Percentiles rank a stretch among this genome's conserved stretches.
These are phyloP conservation scores for Sibirionetta formosa DNA, from an alignment of 2,797 vertebrate species.

Conservation along the genomic window DNA sequence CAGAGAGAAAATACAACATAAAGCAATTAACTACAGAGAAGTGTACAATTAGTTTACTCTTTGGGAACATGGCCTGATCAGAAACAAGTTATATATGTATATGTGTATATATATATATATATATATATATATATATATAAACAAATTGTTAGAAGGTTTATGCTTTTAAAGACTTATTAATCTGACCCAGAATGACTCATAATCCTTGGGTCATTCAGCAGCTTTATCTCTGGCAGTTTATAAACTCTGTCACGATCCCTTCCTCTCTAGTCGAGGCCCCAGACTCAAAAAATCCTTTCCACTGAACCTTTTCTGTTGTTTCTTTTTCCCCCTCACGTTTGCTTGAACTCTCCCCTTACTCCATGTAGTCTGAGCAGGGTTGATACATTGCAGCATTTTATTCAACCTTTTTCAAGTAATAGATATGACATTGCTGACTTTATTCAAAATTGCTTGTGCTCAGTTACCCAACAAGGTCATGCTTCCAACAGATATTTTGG, in stretches of 20 bases:
- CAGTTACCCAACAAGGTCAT: background rate
- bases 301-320: background rate
- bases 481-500: background rate
- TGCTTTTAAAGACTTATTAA: background rate
- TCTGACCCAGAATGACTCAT: too few relatives aligned
- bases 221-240: background rate
- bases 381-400: background rate
- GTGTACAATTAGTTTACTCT: background rate
- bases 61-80: background rate
- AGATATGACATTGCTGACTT: background rate
- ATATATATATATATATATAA: background rate
- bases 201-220: background rate
- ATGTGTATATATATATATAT: too few relatives aligned
- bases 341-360: background rate
- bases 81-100: background rate
- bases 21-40: background rate
- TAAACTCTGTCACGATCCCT: background rate
- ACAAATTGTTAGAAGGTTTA: background rate
- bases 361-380: background rate
- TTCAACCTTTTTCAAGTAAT: background rate
- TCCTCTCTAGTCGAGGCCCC: background rate
- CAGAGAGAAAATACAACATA: background rate
- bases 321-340: fast-evolving
- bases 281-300: background rate
- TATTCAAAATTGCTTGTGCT: background rate